Base-by-base conservation (phyloP, 2,113 vertebrate genomes). In the Apus apus region DNA sequence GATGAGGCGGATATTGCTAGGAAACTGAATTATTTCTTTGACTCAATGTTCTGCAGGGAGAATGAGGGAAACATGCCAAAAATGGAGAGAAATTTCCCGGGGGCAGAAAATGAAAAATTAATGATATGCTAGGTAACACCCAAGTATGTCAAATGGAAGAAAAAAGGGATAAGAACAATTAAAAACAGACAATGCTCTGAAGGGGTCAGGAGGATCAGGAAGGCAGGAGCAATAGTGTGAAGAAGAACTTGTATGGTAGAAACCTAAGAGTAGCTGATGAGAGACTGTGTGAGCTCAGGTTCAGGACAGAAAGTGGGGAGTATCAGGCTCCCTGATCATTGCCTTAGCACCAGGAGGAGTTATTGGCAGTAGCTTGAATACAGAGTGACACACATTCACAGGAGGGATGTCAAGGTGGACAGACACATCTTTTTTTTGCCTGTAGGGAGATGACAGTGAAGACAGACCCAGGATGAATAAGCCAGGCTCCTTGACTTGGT, bases 51-150 rank as follows among this genome's bases (percentile, higher is more conserved):
- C 96, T 96, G 68, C 29, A 19, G 74, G 91, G 90, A 97, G 80
- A 90, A 88, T 38, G 48, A 94, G 38, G 79, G 89, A 97, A 92
- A 84, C 79, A 85, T 65, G 90, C 95, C 94, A 95, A 95, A 94
- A 96, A 92, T 81, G n/a, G 75, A 97, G 67, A 92, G 81, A 93
- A 96, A 91, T 93, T 97, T 96, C 96, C 94, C 15, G 8, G 81
- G 95, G 96, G 86, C 93, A 94, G 85, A 87, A 75, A 82, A 97
- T 96, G 92, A 97, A 98, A 97, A 95, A 96, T 94, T 97, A 97
- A 98, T 94, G 61, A 91, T 97, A 96, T 81, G 88, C 17, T 13
- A 97, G 79, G 87, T 74, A 92, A 96, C 92, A 95, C 65, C 89
- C 70, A 32, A 97, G 86, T 68, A 60, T 87, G 68, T 95, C 87